phyloP scores from a whole-genome alignment of 2,888 invertebrate genomes.

The Agriopis marginaria region DNA sequence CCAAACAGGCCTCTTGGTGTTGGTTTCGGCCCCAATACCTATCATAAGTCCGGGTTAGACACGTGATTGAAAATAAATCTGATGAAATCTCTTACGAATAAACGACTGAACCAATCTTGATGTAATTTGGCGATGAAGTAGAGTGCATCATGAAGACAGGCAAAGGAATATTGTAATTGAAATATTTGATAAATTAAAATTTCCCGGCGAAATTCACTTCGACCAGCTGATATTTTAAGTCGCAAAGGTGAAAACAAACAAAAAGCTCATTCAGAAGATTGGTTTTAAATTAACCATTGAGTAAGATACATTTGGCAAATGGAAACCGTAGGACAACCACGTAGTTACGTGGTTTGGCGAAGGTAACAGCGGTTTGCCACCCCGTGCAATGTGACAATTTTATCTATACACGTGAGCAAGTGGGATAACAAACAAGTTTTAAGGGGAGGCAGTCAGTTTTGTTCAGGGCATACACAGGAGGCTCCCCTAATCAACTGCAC shows the following conservation, averaged over 20 bases:
- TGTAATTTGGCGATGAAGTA: no score
- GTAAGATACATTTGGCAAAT: conserved; percentile 39
- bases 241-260: not conserved
- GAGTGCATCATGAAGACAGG: no score
- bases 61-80: no score
- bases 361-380: conserved; percentile 23
- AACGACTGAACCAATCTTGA: no score
- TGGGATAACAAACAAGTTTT: not conserved
- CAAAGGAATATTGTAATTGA: no score
- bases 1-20: no score
- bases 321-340: conserved; percentile 34
- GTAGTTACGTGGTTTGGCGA: conserved; percentile 34
- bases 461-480: not conserved
- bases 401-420: not conserved
- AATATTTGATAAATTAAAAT: no score
- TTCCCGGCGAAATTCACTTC: no score
- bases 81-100: no score
- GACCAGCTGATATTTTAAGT: no score
- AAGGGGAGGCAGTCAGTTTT: not conserved
- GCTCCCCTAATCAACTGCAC: not conserved
- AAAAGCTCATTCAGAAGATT: conserved; percentile 21
- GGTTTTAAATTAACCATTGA: conserved; percentile 35
- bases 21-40: no score
- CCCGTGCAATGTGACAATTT: not conserved
- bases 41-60: no score